Evolutionary conservation across 2,888 invertebrate species (phyloP).

Genomic region (Leucoptera coffeella): DNA sequence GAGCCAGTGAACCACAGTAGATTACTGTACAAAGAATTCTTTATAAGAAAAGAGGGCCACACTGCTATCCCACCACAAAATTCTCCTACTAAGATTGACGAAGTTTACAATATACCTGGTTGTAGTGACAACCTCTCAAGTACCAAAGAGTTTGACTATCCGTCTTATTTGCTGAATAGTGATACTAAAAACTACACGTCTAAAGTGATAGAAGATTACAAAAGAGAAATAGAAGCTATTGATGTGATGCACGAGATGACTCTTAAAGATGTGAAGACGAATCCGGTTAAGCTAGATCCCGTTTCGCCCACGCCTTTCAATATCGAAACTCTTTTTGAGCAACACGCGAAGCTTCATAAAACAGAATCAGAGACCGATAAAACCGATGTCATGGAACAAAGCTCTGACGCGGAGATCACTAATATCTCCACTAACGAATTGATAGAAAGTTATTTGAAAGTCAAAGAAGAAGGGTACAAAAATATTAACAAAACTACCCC

Average conservation of each 20-base stretch:
- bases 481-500: constrained; percentile 15
- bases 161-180: constrained; percentile 35
- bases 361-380: constrained; percentile 15
- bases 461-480: constrained; percentile 24
- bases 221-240: constrained; percentile 42
- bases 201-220: constrained; percentile 47
- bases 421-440: constrained; percentile 39
- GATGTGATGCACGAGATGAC: constrained; percentile 41
- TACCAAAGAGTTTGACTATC: constrained; percentile 24
- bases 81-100: constrained; percentile 19
- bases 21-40: constrained; percentile 41
- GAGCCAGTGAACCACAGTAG: constrained; percentile 38
- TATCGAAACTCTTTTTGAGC: constrained; percentile 38
- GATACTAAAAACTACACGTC: constrained; percentile 43
- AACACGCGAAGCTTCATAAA: constrained; percentile 15
- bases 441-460: constrained; percentile 40
- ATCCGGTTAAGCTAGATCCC: no score
- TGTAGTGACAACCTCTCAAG: constrained; percentile 9
- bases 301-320: constrained; percentile 37
- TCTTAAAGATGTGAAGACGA: constrained; percentile 38
- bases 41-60: constrained; percentile 33
- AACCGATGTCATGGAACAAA: constrained; percentile 22
- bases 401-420: no score
- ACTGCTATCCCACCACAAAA: constrained; percentile 28
- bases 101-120: constrained; percentile 7